Base-by-base conservation (phyloP, 2,797 vertebrate genomes). In the Miichthys miiuy region DNA sequence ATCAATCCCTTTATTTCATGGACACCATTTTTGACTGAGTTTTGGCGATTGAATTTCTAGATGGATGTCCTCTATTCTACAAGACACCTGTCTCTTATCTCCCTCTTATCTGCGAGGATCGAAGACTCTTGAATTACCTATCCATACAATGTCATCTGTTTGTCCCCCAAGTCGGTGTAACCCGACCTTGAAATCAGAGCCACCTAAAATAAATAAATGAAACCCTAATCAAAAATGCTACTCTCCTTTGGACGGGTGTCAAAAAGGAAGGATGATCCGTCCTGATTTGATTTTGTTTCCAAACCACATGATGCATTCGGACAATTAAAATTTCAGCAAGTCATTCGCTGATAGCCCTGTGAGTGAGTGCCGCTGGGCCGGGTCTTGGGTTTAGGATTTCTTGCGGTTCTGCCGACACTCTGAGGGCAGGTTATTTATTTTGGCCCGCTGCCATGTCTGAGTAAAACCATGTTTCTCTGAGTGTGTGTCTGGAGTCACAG, bases 321-420 rank as follows among this genome's bases (percentile, higher is more conserved):
- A 96, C 94, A 96, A 96, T 95, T 96, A 96, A 95, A 96, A 93
- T 96, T 96, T 96, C 94, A 96, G 89, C 93, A 93, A 94, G 93
- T 94, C 95, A 91, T 94, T 95, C 92, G 90, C 92, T 96, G 95
- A 95, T 94, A 94, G 94, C 92, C 88, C 72, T 83, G 83, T 91
- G 92, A 91, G 91, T 61, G 67, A 94, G 88, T 85, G 91, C 89
- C 81, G 55, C 86, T 79, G 72, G 82, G 81, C 91, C 79, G 55
- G 86, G 88, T 80, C 83, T 64, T 54, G 91, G 93, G 93, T 93
- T 89, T 96, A 89, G 93, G 88, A 86, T 96, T 96, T 95, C 95
- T 89, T 93, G 91, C 76, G 95, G 95, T 95, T 96, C 93, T 82
- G 83, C 85, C 87, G 93, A 91, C 93, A 86, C 89, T 94, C 93